Evolutionary conservation across 2,797 vertebrate genomes (phyloP).

Genomic region (Pogoniulus pusillus): DNA sequence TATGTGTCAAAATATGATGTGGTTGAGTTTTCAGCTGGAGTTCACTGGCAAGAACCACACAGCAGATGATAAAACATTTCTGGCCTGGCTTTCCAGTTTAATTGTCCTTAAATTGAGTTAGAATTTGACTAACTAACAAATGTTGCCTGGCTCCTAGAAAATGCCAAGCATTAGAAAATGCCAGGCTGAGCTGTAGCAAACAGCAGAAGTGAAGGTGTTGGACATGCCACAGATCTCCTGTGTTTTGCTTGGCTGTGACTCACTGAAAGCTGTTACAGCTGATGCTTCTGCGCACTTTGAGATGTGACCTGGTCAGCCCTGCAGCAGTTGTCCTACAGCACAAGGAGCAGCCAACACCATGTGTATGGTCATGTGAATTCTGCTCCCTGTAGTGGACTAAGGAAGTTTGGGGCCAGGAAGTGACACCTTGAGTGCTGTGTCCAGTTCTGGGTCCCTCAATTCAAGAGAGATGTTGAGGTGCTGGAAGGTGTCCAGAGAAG

Average conservation of each 20-base stretch:
- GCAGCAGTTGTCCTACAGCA: too few species aligned
- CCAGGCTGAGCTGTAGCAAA: not conserved
- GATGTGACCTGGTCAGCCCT: not conserved
- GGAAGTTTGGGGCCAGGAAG: not conserved
- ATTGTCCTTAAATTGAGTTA: not conserved
- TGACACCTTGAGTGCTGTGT: too few species aligned
- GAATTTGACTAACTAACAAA: not conserved
- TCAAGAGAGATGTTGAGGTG: too few species aligned
- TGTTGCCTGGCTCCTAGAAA: not conserved
- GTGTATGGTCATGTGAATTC: not conserved
- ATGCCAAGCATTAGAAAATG: too few species aligned
- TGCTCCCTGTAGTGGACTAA: not conserved
- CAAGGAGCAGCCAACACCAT: rapidly evolving
- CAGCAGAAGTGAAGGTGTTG: not conserved
- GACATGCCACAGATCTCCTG: rapidly evolving
- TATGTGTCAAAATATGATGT: not conserved
- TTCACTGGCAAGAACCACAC: not conserved
- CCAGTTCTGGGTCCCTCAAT: too few species aligned
- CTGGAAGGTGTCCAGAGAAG: too few species aligned
- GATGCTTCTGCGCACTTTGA: not conserved
- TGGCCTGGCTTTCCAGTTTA: not conserved
- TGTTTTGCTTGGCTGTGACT: not conserved
- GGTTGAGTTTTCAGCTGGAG: not conserved
- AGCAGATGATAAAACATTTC: not conserved
- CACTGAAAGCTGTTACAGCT: not conserved